phyloP scores from a whole-genome alignment of 2,888 invertebrate species.

The Ptilodon capucinus region DNA sequence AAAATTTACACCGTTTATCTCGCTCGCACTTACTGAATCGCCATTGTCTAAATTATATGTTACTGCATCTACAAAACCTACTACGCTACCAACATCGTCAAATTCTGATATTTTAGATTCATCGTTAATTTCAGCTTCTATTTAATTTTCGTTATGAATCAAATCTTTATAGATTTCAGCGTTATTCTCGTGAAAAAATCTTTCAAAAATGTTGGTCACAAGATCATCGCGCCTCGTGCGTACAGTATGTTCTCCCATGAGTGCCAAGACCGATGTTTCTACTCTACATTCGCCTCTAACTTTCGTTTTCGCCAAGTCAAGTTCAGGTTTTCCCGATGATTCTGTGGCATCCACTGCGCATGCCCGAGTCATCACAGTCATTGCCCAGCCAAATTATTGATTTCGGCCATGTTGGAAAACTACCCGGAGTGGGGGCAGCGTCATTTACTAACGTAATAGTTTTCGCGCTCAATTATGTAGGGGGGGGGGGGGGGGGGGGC shows the following conservation, averaged over 20 bases:
- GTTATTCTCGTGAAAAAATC: conserved; percentile 1
- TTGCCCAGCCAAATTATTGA: conserved; percentile 82
- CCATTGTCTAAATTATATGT: conserved; percentile 34
- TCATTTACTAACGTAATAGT: conserved; percentile 80
- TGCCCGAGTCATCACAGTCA: conserved; percentile 81
- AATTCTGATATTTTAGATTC: neutral
- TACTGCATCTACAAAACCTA: conserved; percentile 17
- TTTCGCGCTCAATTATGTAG: conserved; percentile 80
- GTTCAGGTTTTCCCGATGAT: conserved; percentile 80
- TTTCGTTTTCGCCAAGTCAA: conserved; percentile 82
- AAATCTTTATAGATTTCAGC: neutral
- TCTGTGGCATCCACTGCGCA: conserved; percentile 60
- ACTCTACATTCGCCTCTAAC: conserved; percentile 76
- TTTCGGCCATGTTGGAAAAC: conserved; percentile 80
- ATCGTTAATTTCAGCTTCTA: neutral
- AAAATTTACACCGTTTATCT: conserved; percentile 53
- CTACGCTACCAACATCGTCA: conserved; percentile 4
- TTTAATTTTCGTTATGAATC: neutral
- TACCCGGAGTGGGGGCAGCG: conserved; percentile 55
- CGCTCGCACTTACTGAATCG: conserved; percentile 56
- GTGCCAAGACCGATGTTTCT: conserved; percentile 75
- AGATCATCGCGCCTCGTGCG: conserved; percentile 15
- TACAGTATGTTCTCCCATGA: conserved; percentile 31
- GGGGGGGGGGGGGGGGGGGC: conserved; percentile 52
- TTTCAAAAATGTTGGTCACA: conserved; percentile 8